Evolutionary conservation across 2,888 invertebrate species (phyloP).

Genomic region (Caenorhabditis panamensis): DNA sequence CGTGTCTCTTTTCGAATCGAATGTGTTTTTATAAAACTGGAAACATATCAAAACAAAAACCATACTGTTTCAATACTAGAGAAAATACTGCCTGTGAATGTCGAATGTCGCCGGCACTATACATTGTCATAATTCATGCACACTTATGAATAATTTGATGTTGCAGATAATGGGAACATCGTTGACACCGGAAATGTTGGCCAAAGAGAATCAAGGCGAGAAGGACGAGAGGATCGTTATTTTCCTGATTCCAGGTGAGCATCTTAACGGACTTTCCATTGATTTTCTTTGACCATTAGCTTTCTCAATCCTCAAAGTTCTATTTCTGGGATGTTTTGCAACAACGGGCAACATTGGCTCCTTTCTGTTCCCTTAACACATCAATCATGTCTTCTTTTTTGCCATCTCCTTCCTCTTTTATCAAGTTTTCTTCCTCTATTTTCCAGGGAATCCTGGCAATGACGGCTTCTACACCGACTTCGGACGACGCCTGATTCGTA

Average conservation of each 20-base stretch:
- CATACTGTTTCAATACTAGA: too few relatives aligned
- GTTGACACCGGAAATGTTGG: constrained; percentile 62
- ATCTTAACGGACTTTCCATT: too few relatives aligned
- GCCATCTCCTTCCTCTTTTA: constrained; percentile 15
- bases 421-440: constrained; percentile 14
- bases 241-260: constrained; percentile 71
- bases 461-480: constrained; percentile 78
- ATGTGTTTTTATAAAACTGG: too few relatives aligned
- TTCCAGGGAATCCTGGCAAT: constrained; percentile 78
- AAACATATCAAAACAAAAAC: too few relatives aligned
- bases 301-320: neutral
- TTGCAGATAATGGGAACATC: constrained; percentile 67
- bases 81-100: too few relatives aligned
- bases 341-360: neutral
- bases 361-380: constrained; percentile 3
- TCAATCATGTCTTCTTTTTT: constrained; percentile 23
- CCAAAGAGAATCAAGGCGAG: constrained; percentile 63
- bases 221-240: constrained; percentile 68
- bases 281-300: too few relatives aligned
- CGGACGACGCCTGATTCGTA: constrained; percentile 68
- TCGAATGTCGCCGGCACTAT: too few relatives aligned
- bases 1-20: too few relatives aligned
- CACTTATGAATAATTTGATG: neutral
- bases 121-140: neutral
- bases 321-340: constrained; percentile 13